Conservation (phyloP, 2,888 invertebrate genomes). For the Thymelicus lineola region DNA sequence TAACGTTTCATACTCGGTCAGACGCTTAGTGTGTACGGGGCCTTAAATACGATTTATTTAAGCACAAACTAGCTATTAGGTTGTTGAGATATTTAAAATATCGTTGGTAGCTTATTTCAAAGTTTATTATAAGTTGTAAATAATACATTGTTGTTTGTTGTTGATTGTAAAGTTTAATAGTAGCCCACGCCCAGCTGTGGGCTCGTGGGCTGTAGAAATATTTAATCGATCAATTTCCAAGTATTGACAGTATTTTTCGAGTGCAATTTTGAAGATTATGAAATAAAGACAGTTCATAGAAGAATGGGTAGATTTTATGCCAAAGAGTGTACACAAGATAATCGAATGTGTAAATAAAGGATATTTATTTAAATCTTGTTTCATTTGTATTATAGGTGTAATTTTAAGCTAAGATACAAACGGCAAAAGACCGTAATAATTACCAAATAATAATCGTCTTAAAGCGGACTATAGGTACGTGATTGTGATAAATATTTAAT, state of each 20-base stretch:
- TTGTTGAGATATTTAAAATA: conserved; percentile 45
- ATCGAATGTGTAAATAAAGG: conserved; percentile 73
- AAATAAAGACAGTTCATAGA: conserved; percentile 51
- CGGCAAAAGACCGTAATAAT: too few relatives aligned
- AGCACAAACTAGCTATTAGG: conserved; percentile 48
- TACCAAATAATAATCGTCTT: too few relatives aligned
- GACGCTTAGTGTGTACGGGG: conserved; percentile 3
- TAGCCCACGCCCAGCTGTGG: conserved; percentile 11
- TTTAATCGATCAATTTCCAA: conserved; percentile 32
- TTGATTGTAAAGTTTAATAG: conserved; percentile 45
- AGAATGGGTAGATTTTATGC: conserved; percentile 76
- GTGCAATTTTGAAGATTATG: conserved; percentile 69
- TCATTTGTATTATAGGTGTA: neutral
- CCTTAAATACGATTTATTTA: conserved; percentile 39
- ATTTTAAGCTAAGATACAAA: too few relatives aligned
- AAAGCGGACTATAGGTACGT: too few relatives aligned
- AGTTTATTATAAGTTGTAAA: conserved; percentile 58
- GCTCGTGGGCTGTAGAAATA: conserved; percentile 19
- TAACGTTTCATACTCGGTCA: neutral
- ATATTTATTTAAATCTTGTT: conserved; percentile 59
- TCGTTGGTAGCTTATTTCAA: conserved; percentile 49
- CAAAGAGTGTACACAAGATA: conserved; percentile 77
- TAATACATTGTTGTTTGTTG: conserved; percentile 50
- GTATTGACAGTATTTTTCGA: conserved; percentile 70
- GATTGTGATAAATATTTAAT: too few relatives aligned